These are phyloP conservation scores for Porites australiensis DNA, from an alignment of 64 coral and sea anemone genomes.

Conservation along the genomic window DNA sequence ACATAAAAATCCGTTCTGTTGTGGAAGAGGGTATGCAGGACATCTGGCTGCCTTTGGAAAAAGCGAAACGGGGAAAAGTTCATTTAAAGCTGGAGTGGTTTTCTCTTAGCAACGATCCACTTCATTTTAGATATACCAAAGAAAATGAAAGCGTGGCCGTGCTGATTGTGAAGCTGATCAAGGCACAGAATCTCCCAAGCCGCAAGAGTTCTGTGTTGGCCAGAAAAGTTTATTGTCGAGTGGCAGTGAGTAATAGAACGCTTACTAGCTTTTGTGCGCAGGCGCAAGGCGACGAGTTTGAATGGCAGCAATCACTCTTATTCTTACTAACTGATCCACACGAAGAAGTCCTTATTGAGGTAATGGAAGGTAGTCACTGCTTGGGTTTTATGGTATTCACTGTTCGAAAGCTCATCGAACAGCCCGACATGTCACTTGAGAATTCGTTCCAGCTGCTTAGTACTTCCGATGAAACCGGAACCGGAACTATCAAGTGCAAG, in stretches of 20 bases:
- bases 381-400: constrained; percentile 71
- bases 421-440: constrained; percentile 69
- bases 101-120: constrained; percentile 49
- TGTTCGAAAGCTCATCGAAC: constrained; percentile 69
- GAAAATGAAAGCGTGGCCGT: constrained; percentile 69
- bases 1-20: constrained; percentile 75
- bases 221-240: constrained; percentile 79
- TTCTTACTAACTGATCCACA: constrained; percentile 89
- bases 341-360: constrained; percentile 67
- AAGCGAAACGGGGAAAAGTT: constrained; percentile 80
- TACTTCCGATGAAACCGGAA: neutral
- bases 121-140: constrained; percentile 51
- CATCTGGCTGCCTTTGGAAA: constrained; percentile 85
- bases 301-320: constrained; percentile 85
- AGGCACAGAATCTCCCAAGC: constrained; percentile 72
- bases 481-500: constrained; percentile 26
- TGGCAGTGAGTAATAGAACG: constrained; percentile 68
- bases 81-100: constrained; percentile 91
- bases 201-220: constrained; percentile 12
- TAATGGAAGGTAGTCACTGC: constrained; percentile 83
- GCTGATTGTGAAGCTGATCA: constrained; percentile 88
- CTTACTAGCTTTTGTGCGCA: constrained; percentile 64
- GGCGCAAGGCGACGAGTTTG: constrained; percentile 47
- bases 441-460: constrained; percentile 63
- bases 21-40: constrained; percentile 69